These are phyloP conservation scores for Antechinus stuartii DNA, from an alignment of 2,113 vertebrate genomes.

Conservation along the genomic window DNA sequence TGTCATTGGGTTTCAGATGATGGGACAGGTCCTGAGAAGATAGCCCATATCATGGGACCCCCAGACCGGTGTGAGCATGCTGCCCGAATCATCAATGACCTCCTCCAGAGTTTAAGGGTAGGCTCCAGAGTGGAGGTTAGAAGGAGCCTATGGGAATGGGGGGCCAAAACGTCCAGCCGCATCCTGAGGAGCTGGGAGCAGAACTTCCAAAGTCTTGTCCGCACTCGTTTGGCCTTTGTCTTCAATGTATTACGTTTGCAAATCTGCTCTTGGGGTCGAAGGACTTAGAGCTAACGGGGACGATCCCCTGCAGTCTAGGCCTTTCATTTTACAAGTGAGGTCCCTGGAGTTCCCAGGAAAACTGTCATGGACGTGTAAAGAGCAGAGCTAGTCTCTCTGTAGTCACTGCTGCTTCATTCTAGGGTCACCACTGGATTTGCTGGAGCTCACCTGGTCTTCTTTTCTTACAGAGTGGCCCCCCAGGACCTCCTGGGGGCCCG, in stretches of 20 bases:
- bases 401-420: neutral
- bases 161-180: neutral
- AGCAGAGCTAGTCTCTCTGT: neutral
- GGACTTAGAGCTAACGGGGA: neutral
- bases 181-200: neutral
- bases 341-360: neutral
- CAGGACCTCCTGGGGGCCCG: conserved; percentile 89
- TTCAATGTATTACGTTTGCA: neutral
- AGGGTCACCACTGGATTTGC: neutral
- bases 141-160: conserved; percentile 53
- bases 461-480: conserved; percentile 85
- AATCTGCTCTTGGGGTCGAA: neutral
- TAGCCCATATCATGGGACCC: conserved; percentile 94
- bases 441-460: neutral
- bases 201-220: neutral
- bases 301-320: neutral
- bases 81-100: conserved; percentile 93
- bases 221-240: neutral
- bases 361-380: neutral
- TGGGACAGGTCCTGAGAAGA: conserved; percentile 92
- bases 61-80: conserved; percentile 94
- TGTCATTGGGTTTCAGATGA: conserved; percentile 86
- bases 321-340: neutral
- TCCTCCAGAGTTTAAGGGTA: conserved; percentile 93
- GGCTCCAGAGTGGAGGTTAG: neutral